phyloP scores from a whole-genome alignment of 2,113 vertebrate species.

The Lamprotornis superbus region DNA sequence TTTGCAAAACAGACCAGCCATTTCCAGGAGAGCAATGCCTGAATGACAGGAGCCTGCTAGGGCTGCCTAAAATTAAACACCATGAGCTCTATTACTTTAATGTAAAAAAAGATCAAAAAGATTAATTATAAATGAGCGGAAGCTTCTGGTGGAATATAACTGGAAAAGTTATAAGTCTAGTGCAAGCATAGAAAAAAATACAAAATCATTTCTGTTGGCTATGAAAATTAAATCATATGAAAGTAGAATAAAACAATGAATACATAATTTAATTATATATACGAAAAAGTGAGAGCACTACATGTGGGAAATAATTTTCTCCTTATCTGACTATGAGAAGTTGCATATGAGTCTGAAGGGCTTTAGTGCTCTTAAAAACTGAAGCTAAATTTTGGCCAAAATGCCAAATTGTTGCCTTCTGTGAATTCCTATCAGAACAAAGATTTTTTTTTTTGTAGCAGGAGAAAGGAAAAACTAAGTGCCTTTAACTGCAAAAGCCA shows the following conservation, averaged over 20 bases:
- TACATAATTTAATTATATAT: background rate
- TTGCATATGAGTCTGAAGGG: background rate
- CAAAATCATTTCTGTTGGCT: background rate
- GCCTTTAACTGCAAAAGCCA: background rate
- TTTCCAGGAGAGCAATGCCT: background rate
- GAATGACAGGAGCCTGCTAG: background rate
- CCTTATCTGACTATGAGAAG: background rate
- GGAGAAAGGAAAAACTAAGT: background rate
- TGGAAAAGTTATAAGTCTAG: background rate
- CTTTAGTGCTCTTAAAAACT: background rate
- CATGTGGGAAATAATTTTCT: background rate
- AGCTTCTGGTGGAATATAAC: background rate
- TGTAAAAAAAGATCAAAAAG: background rate
- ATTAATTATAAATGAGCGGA: background rate
- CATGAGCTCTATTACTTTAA: background rate
- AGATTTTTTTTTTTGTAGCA: background rate
- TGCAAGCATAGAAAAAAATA: background rate
- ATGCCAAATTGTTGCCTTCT: background rate
- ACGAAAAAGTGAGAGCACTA: background rate
- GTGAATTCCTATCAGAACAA: background rate
- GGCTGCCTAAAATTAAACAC: background rate
- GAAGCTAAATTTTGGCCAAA: background rate
- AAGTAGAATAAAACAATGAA: conserved; percentile 3
- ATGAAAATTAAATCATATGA: background rate
- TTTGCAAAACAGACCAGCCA: background rate